Evolutionary conservation across 2,113 vertebrate genomes (phyloP).

Genomic region (Chaetodon auriga): DNA sequence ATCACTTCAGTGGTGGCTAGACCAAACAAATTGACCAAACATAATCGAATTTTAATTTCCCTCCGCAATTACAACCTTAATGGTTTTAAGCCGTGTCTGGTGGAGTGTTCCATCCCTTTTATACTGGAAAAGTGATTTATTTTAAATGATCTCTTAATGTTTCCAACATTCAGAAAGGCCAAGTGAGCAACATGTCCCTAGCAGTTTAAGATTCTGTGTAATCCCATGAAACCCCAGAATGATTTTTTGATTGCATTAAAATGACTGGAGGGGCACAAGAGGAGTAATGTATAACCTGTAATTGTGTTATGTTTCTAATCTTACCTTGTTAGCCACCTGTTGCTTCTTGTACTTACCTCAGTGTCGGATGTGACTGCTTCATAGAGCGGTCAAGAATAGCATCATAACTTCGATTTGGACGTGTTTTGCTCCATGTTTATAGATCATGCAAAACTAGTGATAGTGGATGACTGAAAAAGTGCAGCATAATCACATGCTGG

Average conservation of each 20-base stretch:
- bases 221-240: neutral
- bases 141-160: neutral
- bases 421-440: neutral
- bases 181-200: constrained; percentile 47
- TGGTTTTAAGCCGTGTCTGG: neutral
- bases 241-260: constrained; percentile 52
- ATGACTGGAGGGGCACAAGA: neutral
- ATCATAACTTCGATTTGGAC: neutral
- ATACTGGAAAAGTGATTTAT: neutral
- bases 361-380: neutral
- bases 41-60: constrained; percentile 18
- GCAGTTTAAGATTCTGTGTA: neutral
- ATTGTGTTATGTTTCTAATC: constrained; percentile 53
- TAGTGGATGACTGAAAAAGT: neutral
- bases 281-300: constrained; percentile 4
- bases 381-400: neutral
- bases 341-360: neutral
- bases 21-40: neutral
- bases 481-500: neutral
- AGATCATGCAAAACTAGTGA: constrained; percentile 21
- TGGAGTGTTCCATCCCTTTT: neutral
- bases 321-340: constrained; percentile 38
- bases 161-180: constrained; percentile 10
- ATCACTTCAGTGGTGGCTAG: neutral
- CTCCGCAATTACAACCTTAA: neutral